Percentiles rank a stretch among this genome's conserved stretches.
phyloP scores from a whole-genome alignment of 1,140 invertebrate genomes.

The Drosophila lowei region DNA sequence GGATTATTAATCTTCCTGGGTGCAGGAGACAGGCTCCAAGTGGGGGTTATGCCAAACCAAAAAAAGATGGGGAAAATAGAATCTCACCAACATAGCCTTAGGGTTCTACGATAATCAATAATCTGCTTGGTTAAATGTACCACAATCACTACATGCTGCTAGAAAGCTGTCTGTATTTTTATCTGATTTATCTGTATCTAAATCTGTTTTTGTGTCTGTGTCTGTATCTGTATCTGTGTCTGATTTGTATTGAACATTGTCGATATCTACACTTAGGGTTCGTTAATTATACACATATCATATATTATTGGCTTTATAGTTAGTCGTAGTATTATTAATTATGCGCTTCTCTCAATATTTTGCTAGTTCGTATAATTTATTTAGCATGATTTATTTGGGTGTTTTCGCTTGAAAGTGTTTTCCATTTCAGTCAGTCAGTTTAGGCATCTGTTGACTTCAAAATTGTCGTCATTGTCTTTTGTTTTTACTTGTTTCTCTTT shows the following conservation, averaged over 20 bases:
- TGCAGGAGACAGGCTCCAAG: background rate
- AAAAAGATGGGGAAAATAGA: slow-evolving; percentile 3
- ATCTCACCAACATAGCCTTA: slow-evolving; percentile 10
- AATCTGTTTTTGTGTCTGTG: slow-evolving; percentile 47
- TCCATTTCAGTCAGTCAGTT: slow-evolving; percentile 69
- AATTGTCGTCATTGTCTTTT: slow-evolving; percentile 79
- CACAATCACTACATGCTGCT: slow-evolving; percentile 75
- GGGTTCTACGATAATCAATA: slow-evolving; percentile 30
- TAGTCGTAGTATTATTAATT: slow-evolving; percentile 50
- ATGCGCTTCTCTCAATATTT: slow-evolving; percentile 24
- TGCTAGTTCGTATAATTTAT: slow-evolving; percentile 51
- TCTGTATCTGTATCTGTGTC: background rate
- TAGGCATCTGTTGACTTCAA: slow-evolving; percentile 78
- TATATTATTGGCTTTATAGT: slow-evolving; percentile 35
- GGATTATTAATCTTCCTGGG: background rate
- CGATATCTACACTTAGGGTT: slow-evolving; percentile 65
- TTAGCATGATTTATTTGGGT: slow-evolving; percentile 43
- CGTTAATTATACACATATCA: slow-evolving; percentile 61
- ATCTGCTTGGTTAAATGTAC: slow-evolving; percentile 60
- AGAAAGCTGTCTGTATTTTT: slow-evolving; percentile 65
- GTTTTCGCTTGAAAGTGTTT: slow-evolving; percentile 49
- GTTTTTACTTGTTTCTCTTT: slow-evolving; percentile 47
- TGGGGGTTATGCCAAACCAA: slow-evolving; percentile 2
- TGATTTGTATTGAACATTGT: slow-evolving; percentile 48
- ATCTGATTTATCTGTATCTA: slow-evolving; percentile 25